Conservation (phyloP, 2,888 invertebrate species). For the Melieria omissa region DNA sequence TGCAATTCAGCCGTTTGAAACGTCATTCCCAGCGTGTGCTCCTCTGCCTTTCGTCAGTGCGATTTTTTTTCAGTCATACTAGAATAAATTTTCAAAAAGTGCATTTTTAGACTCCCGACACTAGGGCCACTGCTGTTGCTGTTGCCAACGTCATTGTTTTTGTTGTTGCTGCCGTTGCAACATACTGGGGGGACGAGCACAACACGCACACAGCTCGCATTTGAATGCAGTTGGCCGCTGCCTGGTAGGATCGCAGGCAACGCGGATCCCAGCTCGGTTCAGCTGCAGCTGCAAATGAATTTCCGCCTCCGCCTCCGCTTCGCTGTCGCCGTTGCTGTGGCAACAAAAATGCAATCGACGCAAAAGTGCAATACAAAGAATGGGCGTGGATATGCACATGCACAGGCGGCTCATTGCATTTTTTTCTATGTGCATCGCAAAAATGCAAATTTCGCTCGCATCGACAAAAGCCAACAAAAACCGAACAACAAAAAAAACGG, state of each 20-base stretch:
- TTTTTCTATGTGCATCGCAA: too few species aligned
- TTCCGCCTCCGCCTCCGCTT: slow-evolving; percentile 9
- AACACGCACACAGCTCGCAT: background rate
- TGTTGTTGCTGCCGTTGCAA: slow-evolving; percentile 12
- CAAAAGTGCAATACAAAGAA: slow-evolving; percentile 59
- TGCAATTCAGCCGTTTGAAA: slow-evolving; percentile 54
- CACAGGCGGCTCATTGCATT: background rate
- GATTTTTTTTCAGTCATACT: slow-evolving; percentile 22
- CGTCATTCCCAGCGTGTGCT: slow-evolving; percentile 52
- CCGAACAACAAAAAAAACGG: background rate
- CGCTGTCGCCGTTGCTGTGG: slow-evolving; percentile 7
- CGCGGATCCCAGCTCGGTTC: background rate
- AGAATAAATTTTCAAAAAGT: slow-evolving; percentile 50
- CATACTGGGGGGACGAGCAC: background rate
- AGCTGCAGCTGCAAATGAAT: slow-evolving; percentile 24
- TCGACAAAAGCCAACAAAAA: background rate
- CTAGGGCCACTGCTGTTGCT: too few species aligned
- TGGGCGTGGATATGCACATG: slow-evolving; percentile 42
- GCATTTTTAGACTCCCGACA: slow-evolving; percentile 52
- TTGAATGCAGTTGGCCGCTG: slow-evolving; percentile 30
- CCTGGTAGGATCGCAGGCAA: background rate
- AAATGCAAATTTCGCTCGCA: too few species aligned
- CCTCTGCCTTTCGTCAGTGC: background rate
- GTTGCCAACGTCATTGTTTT: background rate
- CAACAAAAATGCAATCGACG: slow-evolving; percentile 57